A percentile compares a stretch with the other conserved stretches of the same genome.
Evolutionary conservation across 1,140 invertebrate species (phyloP).

Genomic region (Chrysoperla carnea): DNA sequence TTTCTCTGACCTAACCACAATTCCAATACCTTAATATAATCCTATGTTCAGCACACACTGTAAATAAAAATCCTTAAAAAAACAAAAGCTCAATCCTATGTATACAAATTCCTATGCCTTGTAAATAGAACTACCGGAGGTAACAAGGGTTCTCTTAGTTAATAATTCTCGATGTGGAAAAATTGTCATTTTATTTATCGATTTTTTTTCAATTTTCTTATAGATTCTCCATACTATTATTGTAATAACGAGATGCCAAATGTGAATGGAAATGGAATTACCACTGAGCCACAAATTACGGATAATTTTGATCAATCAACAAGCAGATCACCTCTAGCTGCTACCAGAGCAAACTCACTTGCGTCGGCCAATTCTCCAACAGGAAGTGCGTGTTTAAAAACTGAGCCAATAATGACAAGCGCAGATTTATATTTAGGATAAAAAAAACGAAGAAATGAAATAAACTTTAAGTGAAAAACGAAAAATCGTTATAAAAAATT

Average conservation of each 20-base stretch:
- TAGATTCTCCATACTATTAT: conserved; percentile 46
- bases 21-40: not conserved
- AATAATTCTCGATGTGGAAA: not conserved
- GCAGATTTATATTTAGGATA: conserved; percentile 30
- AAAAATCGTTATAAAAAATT: too few species aligned
- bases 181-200: not conserved
- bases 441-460: not conserved
- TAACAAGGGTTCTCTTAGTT: too few species aligned
- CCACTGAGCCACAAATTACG: conserved; percentile 19
- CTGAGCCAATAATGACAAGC: conserved; percentile 28
- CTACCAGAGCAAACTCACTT: conserved; percentile 48
- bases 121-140: too few species aligned
- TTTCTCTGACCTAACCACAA: conserved; percentile 13
- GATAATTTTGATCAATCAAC: conserved; percentile 18
- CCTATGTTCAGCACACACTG: not conserved
- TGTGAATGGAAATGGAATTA: conserved; percentile 27
- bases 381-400: conserved; percentile 48
- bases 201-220: conserved; percentile 5
- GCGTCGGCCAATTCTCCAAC: conserved; percentile 52
- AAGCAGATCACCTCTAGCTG: conserved; percentile 45
- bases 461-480: too few species aligned
- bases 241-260: conserved; percentile 35
- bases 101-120: too few species aligned
- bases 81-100: too few species aligned
- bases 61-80: not conserved